Evolutionary conservation across 2,888 invertebrate genomes (phyloP), one percentile per base, ranked within the genome.

Genomic region (Griposia aprilina): DNA sequence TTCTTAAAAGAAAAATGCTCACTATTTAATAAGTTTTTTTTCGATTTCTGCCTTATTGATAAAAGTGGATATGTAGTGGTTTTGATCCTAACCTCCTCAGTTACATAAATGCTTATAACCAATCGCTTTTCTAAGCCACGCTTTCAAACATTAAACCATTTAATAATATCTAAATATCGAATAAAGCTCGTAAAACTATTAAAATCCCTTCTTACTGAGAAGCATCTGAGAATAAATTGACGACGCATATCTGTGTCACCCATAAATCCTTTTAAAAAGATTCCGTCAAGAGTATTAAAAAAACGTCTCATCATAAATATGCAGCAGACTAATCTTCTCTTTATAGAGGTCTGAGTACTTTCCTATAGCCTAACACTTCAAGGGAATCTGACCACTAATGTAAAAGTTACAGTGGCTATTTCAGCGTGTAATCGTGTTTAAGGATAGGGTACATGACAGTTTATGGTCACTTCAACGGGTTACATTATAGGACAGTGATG

Each of bases 401-500:
- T 0, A 0, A 1, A 0, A 0, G 0, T 0, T 13, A 20, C 67
- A 88, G 36, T 60, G 85, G 17, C 63, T 45, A 71, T 71, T 71
- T 74, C 70, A 23, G 68, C 75, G 5, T 87, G 80, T 55, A 41
- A 36, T 52, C 23, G 26, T 71, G 66, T 80, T 87, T 84, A 79
- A 85, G 78, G 81, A 67, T 71, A 78, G 77, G 81, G 81, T 76
- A 77, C 74, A 86, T 85, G 86, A 83, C 85, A 86, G 89, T 91
- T 91, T 89, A 92, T 86, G 88, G 87, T 90, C 88, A 89, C 78
- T 87, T 87, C 79, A 85, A 85, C 79, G 84, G 76, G 81, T 85
- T 74, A 82, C 79, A 81, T 86, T 81, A 82, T 57, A 73, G 76
- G 75, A 13, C 65, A 80, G 78, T 80, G 76, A 73, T 66, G 65